Conservation (phyloP, 1,140 invertebrate species). For the Spodoptera frugiperda region DNA sequence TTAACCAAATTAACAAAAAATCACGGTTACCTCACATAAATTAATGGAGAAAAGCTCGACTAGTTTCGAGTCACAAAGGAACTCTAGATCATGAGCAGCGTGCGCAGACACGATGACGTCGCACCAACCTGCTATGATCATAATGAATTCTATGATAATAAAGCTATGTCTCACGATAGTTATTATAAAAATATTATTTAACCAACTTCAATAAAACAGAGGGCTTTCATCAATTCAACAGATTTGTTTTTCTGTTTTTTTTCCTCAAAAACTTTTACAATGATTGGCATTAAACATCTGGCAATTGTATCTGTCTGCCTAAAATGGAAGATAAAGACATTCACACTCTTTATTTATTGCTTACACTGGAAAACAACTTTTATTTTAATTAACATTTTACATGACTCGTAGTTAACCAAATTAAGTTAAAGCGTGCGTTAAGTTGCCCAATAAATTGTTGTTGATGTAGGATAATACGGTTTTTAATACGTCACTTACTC, state of each 20-base stretch:
- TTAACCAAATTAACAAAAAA: too few relatives aligned
- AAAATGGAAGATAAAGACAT: constrained; percentile 43
- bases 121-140: too few relatives aligned
- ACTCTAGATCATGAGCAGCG: too few relatives aligned
- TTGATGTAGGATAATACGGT: background rate
- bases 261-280: background rate
- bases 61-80: too few relatives aligned
- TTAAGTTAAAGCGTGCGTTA: constrained; percentile 29
- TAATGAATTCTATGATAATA: too few relatives aligned
- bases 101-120: too few relatives aligned
- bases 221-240: background rate
- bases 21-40: too few relatives aligned
- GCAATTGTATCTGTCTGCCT: constrained; percentile 27
- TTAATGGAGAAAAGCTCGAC: too few relatives aligned
- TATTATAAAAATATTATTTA: too few relatives aligned
- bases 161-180: too few relatives aligned
- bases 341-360: constrained; percentile 48
- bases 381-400: constrained; percentile 45
- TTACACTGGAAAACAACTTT: constrained; percentile 40
- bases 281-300: constrained; percentile 34
- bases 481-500: background rate
- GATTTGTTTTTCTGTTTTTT: background rate
- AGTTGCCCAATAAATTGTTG: constrained; percentile 21
- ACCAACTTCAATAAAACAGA: too few relatives aligned
- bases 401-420: constrained; percentile 34